Base-by-base conservation (phyloP, 2,113 vertebrate genomes). In the Zeus faber region DNA sequence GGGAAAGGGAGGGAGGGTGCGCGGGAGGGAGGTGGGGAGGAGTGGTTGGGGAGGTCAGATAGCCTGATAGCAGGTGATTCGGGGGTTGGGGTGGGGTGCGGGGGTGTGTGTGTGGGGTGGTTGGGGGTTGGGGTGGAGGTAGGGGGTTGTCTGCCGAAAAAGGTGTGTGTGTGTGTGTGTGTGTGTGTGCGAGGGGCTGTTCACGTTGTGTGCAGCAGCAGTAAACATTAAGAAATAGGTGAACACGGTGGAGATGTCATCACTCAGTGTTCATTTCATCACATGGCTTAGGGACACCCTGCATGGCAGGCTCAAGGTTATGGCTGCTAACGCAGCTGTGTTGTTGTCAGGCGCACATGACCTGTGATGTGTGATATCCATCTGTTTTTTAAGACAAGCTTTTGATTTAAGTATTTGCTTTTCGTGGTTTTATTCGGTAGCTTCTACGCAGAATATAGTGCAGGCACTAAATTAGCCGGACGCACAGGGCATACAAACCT, bases 241-340 rank as follows among this genome's bases (percentile, higher is more conserved):
- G 58, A 72, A 70, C 68, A 62, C 67, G 53, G 44, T 52, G 55
- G 49, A 74, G 57, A 46, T 75, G 78, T 82, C 70, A 74, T 82
- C 62, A 65, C 62, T 63, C 63, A 46, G 64, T 40, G 62, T 45
- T 65, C 41, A 44, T 67, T 67, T 78, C 53, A 69, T 81, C 70
- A 26, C 71, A 59, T 35, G 51, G 71, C 57, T 60, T 6, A 49
- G 66, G 72, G 61, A 74, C 78, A 76, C 80, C 58, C 67, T 73
- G 78, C 59, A 63, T 74, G 75, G 65, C 56, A 74, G 35, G 58
- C 62, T 82, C 85, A 87, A 85, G 85, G 85, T 85, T 87, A 85
- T 45, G 50, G 40, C 39, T 52, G 64, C 56, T 44, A 25, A n/a
- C 17, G 62, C 48, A 58, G 49, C 57, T n/a, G 55, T 70, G 62